These are phyloP conservation scores for Clarias macrocephalus DNA, from an alignment of 2,113 vertebrate genomes.

Conservation along the genomic window DNA sequence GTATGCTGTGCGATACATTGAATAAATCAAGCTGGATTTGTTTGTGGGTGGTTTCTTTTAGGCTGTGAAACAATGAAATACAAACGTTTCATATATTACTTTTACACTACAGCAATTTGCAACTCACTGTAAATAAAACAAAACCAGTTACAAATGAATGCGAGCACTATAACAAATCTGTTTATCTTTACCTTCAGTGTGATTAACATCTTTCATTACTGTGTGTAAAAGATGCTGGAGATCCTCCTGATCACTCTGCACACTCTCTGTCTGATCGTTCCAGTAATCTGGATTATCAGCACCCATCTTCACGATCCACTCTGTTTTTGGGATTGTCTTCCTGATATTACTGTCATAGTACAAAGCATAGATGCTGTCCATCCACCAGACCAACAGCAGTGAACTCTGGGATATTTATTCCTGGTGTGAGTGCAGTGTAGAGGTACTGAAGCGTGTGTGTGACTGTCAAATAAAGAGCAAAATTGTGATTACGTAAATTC, in stretches of 20 bases:
- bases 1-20: too few relatives aligned
- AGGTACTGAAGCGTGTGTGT: slow-evolving; percentile 2
- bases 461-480: not conserved
- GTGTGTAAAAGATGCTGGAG: slow-evolving; percentile 23
- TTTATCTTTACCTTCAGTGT: slow-evolving; percentile 57
- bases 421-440: too few relatives aligned
- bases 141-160: too few relatives aligned
- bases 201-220: slow-evolving; percentile 45
- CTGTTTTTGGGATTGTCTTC: not conserved
- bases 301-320: slow-evolving; percentile 23
- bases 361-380: not conserved
- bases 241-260: rapidly evolving
- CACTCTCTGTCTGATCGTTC: rapidly evolving
- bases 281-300: slow-evolving; percentile 6
- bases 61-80: too few relatives aligned
- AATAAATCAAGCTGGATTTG: too few relatives aligned
- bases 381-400: slow-evolving; percentile 40
- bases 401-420: not conserved
- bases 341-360: slow-evolving; percentile 31
- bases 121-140: too few relatives aligned
- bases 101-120: too few relatives aligned
- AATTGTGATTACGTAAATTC: too few relatives aligned
- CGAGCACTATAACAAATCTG: too few relatives aligned
- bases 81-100: too few relatives aligned
- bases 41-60: too few relatives aligned